Evolutionary conservation across 2,888 invertebrate species (phyloP).

Genomic region (Eumerus sabulonum): DNA sequence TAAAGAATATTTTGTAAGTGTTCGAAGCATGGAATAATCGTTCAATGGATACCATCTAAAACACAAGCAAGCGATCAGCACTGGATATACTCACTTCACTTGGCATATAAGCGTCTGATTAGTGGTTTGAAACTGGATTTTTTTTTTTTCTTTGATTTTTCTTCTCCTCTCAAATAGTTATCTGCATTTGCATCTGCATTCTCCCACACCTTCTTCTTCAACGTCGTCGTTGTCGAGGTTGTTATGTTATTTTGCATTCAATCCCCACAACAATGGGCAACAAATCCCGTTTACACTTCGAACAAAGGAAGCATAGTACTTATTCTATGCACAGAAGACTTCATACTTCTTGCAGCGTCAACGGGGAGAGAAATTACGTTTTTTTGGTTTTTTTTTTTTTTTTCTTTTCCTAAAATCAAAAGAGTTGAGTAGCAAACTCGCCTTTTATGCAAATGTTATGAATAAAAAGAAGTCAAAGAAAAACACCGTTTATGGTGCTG

Average conservation of each 20-base stretch:
- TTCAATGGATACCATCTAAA: slow-evolving; percentile 53
- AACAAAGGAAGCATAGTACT: slow-evolving; percentile 33
- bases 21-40: slow-evolving; percentile 37
- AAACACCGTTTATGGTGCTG: slow-evolving; percentile 40
- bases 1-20: slow-evolving; percentile 50
- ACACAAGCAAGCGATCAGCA: slow-evolving; percentile 47
- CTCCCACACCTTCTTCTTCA: slow-evolving; percentile 62
- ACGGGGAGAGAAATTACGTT: no score
- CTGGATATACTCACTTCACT: slow-evolving; percentile 42
- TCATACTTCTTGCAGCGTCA: slow-evolving; percentile 50
- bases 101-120: background rate
- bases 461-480: slow-evolving; percentile 26
- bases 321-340: slow-evolving; percentile 52
- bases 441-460: slow-evolving; percentile 58
- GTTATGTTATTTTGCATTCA: slow-evolving; percentile 61
- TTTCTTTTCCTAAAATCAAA: slow-evolving; percentile 43
- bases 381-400: no score
- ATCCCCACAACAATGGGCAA: slow-evolving; percentile 15
- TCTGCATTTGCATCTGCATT: slow-evolving; percentile 46
- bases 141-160: no score
- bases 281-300: slow-evolving; percentile 47
- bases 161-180: slow-evolving; percentile 26
- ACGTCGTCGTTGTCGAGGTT: no score
- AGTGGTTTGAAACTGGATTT: slow-evolving; percentile 58
- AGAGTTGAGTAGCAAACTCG: slow-evolving; percentile 56